A percentile compares a stretch with the other conserved stretches of the same genome.
These are phyloP conservation scores for Cnemophilus loriae DNA, from an alignment of 2,113 vertebrate genomes.

Conservation along the genomic window DNA sequence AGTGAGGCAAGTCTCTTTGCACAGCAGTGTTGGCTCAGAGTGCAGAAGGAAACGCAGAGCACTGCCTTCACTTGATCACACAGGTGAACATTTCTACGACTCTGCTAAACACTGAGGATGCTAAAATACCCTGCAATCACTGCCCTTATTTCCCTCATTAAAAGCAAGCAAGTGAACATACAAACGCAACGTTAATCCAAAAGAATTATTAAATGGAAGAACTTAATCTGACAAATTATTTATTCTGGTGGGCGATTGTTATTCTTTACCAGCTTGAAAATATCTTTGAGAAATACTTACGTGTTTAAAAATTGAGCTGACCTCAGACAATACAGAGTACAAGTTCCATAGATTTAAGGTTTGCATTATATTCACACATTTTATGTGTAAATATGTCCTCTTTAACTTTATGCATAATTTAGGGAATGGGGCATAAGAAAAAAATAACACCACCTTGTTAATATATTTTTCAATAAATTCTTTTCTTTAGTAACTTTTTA, in stretches of 20 bases:
- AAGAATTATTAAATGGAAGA: not conserved
- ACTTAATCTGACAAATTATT: not conserved
- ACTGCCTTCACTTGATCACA: not conserved
- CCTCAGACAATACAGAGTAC: not conserved
- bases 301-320: not conserved
- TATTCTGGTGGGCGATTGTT: not conserved
- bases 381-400: not conserved
- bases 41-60: not conserved
- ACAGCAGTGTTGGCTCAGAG: not conserved
- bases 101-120: not conserved
- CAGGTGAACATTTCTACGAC: not conserved
- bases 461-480: not conserved
- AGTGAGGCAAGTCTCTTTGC: not conserved
- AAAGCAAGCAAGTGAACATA: not conserved
- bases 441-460: fast-evolving
- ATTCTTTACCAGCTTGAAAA: not conserved
- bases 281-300: not conserved
- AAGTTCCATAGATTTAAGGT: not conserved
- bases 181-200: not conserved
- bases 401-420: not conserved
- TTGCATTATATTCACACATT: not conserved
- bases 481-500: not conserved
- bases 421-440: not conserved
- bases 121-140: not conserved
- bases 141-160: not conserved